Conservation (phyloP, 2,113 vertebrate species). For the Podarcis cretensis region DNA sequence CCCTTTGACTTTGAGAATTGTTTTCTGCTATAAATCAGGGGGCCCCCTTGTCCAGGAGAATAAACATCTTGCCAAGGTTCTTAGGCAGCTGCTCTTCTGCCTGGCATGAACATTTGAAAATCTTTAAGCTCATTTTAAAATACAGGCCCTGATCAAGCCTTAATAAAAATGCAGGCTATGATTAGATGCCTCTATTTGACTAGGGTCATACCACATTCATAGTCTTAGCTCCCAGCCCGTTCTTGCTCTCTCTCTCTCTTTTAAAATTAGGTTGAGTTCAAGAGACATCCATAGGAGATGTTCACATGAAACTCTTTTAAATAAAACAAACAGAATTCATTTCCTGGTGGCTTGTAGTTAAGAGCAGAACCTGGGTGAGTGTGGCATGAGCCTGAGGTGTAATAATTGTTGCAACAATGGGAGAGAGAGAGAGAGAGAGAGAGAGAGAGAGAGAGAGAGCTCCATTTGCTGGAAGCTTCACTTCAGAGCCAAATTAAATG, state of each 20-base stretch:
- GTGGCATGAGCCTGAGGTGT: not conserved
- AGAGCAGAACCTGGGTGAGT: not conserved
- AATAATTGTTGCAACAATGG: not conserved
- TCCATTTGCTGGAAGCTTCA: not conserved
- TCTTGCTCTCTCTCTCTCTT: no score
- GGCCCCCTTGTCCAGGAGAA: no score
- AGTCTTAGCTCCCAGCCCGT: not conserved
- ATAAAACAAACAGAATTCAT: not conserved
- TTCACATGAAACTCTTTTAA: not conserved
- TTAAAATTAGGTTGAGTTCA: not conserved
- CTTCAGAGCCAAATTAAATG: slow-evolving; percentile 18
- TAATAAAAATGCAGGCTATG: no score
- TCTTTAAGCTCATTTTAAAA: no score
- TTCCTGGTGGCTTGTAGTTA: not conserved
- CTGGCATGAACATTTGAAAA: no score
- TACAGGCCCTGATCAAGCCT: no score
- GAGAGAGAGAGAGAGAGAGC: not conserved
- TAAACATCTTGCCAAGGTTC: no score
- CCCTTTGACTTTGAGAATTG: no score
- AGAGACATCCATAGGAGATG: not conserved
- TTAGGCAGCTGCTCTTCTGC: no score
- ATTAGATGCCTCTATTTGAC: no score
- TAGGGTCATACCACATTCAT: not conserved
- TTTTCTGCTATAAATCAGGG: no score
- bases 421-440: no score